Base-by-base conservation (phyloP, 2,113 vertebrate species). In the Forbesichthys papilliferus region DNA sequence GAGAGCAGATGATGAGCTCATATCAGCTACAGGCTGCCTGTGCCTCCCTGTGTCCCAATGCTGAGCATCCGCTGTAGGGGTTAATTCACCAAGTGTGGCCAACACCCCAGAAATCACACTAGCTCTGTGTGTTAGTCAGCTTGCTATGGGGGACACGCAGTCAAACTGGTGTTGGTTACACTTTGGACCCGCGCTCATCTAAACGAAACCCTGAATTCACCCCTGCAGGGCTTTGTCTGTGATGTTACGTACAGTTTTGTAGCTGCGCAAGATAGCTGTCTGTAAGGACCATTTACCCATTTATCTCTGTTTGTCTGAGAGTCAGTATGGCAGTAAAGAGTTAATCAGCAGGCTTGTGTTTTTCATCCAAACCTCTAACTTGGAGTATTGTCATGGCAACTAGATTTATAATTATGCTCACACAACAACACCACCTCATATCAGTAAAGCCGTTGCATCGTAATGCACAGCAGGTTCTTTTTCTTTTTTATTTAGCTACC, bases 11-110 rank as follows among this genome's bases (percentile, higher is more conserved):
- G 77, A 75, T 86, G 83, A 87, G 90, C 82, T 92, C 91, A 90
- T 86, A 90, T 92, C 89, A 74, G 93, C 93, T 92, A 90, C 78
- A 92, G 85, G 86, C 91, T 91, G 80, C 74, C 64, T 59, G 85
- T 71, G 1, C 59, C 71, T 62, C 27, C 51, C 62, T 18, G 62
- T 80, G 80, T 71, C 67, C 70, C 16, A 18, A 11, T 33, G 42
- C 68, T 9, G 69, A 72, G 55, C 77, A 63, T 82, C 74, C 53
- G 27, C 64, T 61, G 20, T 18, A 78, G 81, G 73, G 87, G 84
- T 88, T 70, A 77, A 91, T 90, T 92, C 87, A 79, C 82, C 88
- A 90, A 91, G 88, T 88, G 91, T 89, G 74, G 2, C 16, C 77
- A 61, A 59, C 61, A 66, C 48, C 63, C 52, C 68, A 62, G 54